Base-by-base conservation (phyloP, 2,797 vertebrate genomes). In the Myripristis jacobus region DNA sequence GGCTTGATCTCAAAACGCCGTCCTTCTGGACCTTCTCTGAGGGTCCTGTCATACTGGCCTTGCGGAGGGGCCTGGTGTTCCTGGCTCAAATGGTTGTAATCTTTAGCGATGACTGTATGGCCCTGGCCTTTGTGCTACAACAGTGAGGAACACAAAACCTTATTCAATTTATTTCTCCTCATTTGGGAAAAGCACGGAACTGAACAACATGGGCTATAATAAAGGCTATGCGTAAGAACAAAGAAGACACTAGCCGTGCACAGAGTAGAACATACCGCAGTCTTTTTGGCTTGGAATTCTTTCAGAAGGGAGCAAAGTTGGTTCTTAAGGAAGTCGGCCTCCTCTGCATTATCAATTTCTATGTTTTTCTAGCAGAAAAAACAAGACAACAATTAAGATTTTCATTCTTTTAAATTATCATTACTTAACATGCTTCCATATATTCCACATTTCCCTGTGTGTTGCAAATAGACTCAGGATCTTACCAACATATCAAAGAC, bases 321-420 rank as follows among this genome's bases (percentile, higher is more conserved):
- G 58, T 82, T 88, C 80, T 95, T 95, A 13, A 95, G 84, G 74
- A 93, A 94, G 22, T 91, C 83, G 2, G 94, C 94, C 22, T 95
- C 93, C 73, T 94, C 92, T 67, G 78, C 79, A 75, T 90, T 94
- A 22, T 94, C 90, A 48, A 95, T 94, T 84, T 94, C 86, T 75
- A 94, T 81, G 51, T 88, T 89, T 69, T 87, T 91, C 94, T 95
- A 69, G 13, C n/a, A 55, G 46, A 16, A 57, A 27, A 51, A n/a
- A 85, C 52, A 57, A 48, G 8, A 59, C 66, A 27, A 16, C 5
- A 3, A 36, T 36, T 62, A 22, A 50, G 67, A 13, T 55, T 55
- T 41, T 43, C 24, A 16, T 9, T 21, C 16, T 6, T 44, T 44
- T 44, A 15, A n/a, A 24, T 12, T 6, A 51, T 24, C 22, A 24